Evolutionary conservation across 2,113 vertebrate species (phyloP).

Genomic region (Thalassarche chlororhynchos): DNA sequence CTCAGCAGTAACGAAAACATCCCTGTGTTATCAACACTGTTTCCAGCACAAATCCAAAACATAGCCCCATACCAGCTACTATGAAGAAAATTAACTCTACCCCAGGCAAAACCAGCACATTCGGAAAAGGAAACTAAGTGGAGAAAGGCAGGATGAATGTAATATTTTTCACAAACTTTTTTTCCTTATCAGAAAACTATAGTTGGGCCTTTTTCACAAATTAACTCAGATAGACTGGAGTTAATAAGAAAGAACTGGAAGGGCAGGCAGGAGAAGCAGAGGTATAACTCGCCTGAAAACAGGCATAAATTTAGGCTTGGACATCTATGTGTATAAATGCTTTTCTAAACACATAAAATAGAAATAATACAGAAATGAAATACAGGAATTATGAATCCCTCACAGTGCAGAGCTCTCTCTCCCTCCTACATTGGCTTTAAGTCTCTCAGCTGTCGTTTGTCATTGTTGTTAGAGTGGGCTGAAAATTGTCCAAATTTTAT

Average conservation of each 20-base stretch:
- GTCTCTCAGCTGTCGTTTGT: neutral
- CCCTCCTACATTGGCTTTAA: neutral
- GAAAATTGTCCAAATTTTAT: conserved; percentile 26
- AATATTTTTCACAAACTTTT: neutral
- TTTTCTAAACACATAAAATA: neutral
- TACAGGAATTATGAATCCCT: neutral
- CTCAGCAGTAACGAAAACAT: neutral
- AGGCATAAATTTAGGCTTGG: neutral
- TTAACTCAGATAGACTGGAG: neutral
- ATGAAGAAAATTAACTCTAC: neutral
- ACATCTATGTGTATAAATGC: neutral
- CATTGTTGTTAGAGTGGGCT: neutral
- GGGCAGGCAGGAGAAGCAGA: neutral
- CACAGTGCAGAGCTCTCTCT: neutral
- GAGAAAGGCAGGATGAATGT: neutral
- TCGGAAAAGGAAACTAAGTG: neutral
- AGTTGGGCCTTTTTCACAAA: neutral
- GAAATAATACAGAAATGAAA: neutral
- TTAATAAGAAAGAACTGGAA: neutral
- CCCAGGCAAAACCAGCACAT: neutral
- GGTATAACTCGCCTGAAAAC: neutral
- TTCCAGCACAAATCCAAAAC: neutral
- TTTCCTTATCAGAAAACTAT: neutral
- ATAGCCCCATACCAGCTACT: neutral
- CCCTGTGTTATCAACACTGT: neutral